Base-by-base conservation (phyloP, 1,140 invertebrate genomes). In the Anadara kagoshimensis region DNA sequence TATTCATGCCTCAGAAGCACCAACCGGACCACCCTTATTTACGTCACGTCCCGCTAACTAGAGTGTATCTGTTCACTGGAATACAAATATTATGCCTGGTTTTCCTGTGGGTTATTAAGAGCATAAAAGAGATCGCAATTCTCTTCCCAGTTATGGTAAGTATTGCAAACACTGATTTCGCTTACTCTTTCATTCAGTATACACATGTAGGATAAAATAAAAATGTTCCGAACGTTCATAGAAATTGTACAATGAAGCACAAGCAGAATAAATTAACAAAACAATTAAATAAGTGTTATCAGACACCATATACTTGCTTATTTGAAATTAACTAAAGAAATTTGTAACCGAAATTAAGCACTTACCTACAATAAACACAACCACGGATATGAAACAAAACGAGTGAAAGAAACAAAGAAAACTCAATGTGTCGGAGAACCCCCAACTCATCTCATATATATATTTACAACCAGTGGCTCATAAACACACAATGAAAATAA, bases 81-180 rank as follows among this genome's bases (percentile, higher is more conserved):
- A 96, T 99, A 73, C 98, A 99, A 90, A 82, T 99, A 63, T 89
- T 93, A 26, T 99, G 97, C 87, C 91, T 99, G n/a, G 92, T 94
- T 7, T 92, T 94, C 58, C 91, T 99, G 8, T 99, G 97, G 97
- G 89, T 95, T 24, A 96, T 99, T 74, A 99, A 99, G 88, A 98
- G 96, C 0, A 97, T 98, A 89, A 95, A 94, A 56, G 88, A 90
- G 41, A 98, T 96, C 11, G 98, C 97, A 0, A 99, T 99, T 76
- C 89, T 96, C 5, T 99, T 99, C 90, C 97, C 97, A 16, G 90
- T 99, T 61, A 98, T 99, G 97, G 94, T 94, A 87, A 58, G 70
- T 75, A 20, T n/a, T 29, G 20, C 51, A 53, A 22, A 7, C n/a
- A 14, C 12, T 20, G 18, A 8, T 18, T 20, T 36, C 2, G 24